Evolutionary conservation across 2,113 vertebrate species (phyloP).

Genomic region (Gallinago undulata): DNA sequence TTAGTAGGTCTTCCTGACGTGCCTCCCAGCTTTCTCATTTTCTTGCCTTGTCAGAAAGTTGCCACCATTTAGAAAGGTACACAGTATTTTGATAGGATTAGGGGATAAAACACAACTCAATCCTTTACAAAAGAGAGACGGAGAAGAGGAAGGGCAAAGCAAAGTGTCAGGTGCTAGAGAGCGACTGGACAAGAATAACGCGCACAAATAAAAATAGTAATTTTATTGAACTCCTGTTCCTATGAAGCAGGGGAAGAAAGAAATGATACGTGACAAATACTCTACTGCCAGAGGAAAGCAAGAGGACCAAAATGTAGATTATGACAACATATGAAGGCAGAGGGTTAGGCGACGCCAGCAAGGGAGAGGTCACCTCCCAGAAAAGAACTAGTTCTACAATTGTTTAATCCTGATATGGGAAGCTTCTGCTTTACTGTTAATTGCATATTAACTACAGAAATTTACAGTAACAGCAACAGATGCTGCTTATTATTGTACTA

Average conservation of each 20-base stretch:
- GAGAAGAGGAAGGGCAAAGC: not conserved
- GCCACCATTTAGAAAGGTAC: conserved; percentile 74
- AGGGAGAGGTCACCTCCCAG: rapidly evolving
- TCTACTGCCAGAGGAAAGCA: not conserved
- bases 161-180: conserved; percentile 68
- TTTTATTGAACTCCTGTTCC: not conserved
- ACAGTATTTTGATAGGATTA: conserved; percentile 78
- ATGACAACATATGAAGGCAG: not conserved
- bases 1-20: conserved; percentile 70
- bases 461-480: not conserved
- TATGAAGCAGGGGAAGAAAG: not conserved
- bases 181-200: not conserved
- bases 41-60: conserved; percentile 78
- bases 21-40: conserved; percentile 75
- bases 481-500: not conserved
- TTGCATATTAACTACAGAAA: not conserved
- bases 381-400: not conserved
- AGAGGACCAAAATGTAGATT: not conserved
- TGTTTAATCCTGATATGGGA: not conserved
- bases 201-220: not conserved
- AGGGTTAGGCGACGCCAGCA: not conserved
- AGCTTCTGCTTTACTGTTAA: not conserved
- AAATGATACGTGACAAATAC: not conserved
- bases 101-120: conserved; percentile 73
- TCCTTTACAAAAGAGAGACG: conserved; percentile 41